phyloP scores from a whole-genome alignment of 2,113 vertebrate genomes.

The Alligator mississippiensis region DNA sequence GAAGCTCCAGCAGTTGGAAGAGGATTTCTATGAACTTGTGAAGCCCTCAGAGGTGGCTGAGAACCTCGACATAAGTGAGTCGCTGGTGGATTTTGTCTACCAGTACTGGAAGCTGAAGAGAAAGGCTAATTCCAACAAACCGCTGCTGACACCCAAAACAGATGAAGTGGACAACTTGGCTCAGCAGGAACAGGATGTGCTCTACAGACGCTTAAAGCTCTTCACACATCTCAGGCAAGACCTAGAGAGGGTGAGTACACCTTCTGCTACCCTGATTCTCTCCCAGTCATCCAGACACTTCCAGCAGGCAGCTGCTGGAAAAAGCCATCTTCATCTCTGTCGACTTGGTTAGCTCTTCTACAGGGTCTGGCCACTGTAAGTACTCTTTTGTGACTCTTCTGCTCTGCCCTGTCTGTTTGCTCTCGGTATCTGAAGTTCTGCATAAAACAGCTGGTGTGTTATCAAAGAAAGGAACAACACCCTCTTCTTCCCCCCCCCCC shows the following conservation, averaged over 20 bases:
- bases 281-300: not conserved
- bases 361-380: not conserved
- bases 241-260: constrained; percentile 92
- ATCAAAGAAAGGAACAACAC: not conserved
- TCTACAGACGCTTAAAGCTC: constrained; percentile 94
- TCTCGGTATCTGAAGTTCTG: not conserved
- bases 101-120: constrained; percentile 98
- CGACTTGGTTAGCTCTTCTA: not conserved
- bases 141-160: constrained; percentile 89
- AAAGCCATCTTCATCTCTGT: not conserved
- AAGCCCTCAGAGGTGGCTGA: constrained; percentile 91
- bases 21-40: constrained; percentile 94
- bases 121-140: constrained; percentile 93
- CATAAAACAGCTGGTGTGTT: fast-evolving
- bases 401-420: not conserved
- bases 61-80: constrained; percentile 84
- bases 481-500: not conserved
- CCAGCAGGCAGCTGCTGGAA: not conserved
- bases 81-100: constrained; percentile 93
- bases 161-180: constrained; percentile 97
- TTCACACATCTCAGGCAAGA: constrained; percentile 97
- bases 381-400: not conserved
- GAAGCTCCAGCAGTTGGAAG: constrained; percentile 95
- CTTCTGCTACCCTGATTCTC: not conserved
- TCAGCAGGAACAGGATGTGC: constrained; percentile 96